Evolutionary conservation across 1,140 invertebrate species (phyloP), one percentile per base, ranked within the genome.

Genomic region (Thaumetopoea pityocampa): DNA sequence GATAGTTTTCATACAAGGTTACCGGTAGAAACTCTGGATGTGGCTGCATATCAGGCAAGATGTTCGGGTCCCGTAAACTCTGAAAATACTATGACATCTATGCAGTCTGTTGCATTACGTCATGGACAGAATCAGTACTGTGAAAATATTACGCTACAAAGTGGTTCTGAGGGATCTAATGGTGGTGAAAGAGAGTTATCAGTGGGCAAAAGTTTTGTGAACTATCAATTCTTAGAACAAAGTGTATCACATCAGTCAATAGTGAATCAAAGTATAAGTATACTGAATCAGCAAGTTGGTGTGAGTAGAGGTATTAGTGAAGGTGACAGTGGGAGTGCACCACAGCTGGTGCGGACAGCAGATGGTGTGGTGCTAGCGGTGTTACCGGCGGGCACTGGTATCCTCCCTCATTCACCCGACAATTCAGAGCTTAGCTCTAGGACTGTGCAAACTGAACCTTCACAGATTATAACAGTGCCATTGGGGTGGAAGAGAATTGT

Each of bases 221-320:
- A 86, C 67, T 86, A 85, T 64, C 81, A 85, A 52, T 70, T 85
- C 45, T 68, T 85, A 67, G 79, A 85, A 76, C 82, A 85, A 45
- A 83, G 81, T 74, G 73, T 85, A 42, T 70, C 78, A 28, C 82
- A 85, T 53, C 84, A 85, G 36, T 85, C 82, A 28, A 85, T 85
- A 67, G 78, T 85, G 44, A 86, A 84, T 72, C 81, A 85, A 43
- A 85, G 79, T 70, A 80, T 85, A 49, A 85, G 79, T 67, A 84
- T 85, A 71, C 64, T 86, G 47, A 86, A 82, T 63, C 81, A 84
- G 49, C 84, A 86, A 69, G 76, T 81, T 24, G 74, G 79, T 61
- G 74, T 79, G 33, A 77, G 54, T 63, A 54, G 73, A 47, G 63
- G 68, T 18, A 51, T 64, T 32, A 69, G 62, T 71, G 77, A 74